Percentiles rank a stretch among this genome's conserved stretches.
These are phyloP conservation scores for Eupelmus urozonus DNA, from an alignment of 2,888 invertebrate genomes.

Conservation along the genomic window DNA sequence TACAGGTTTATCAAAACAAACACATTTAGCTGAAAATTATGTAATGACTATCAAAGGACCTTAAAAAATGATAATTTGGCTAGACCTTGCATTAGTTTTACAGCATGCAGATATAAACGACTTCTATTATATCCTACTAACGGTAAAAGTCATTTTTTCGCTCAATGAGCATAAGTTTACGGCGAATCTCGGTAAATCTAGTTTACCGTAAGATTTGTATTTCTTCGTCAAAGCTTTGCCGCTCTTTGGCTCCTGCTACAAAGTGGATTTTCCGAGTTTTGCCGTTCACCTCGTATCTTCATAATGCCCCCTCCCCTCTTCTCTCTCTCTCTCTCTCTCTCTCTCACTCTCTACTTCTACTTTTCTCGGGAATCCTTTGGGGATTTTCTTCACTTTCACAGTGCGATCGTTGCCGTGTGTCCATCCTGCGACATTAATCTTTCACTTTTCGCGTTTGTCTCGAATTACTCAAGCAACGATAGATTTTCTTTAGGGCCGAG, in stretches of 20 bases:
- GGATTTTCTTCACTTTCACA: slow-evolving; percentile 26
- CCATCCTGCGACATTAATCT: slow-evolving; percentile 30
- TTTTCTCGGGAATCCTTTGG: not conserved
- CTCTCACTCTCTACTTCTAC: too few species aligned
- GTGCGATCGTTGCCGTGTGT: not conserved
- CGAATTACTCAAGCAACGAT: slow-evolving; percentile 29
- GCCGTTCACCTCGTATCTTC: slow-evolving; percentile 19
- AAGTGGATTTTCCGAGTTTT: slow-evolving; percentile 48
- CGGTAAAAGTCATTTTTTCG: not conserved
- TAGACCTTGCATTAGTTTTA: too few species aligned
- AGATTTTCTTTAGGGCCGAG: slow-evolving; percentile 3
- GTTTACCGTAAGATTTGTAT: slow-evolving; percentile 44
- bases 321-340: too few species aligned
- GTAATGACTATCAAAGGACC: not conserved
- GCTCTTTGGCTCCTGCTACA: not conserved
- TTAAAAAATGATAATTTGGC: too few species aligned
- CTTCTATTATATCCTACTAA: not conserved
- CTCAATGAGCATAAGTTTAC: slow-evolving; percentile 14
- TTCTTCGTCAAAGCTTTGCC: slow-evolving; percentile 42
- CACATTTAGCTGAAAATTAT: not conserved
- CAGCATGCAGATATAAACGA: not conserved
- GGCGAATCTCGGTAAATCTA: slow-evolving; percentile 19
- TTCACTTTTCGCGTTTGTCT: slow-evolving; percentile 16
- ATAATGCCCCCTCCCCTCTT: not conserved
- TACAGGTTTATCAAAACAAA: too few species aligned